Base-by-base conservation (phyloP, 2,797 vertebrate genomes). In the Parauchenoglanis punctatus region DNA sequence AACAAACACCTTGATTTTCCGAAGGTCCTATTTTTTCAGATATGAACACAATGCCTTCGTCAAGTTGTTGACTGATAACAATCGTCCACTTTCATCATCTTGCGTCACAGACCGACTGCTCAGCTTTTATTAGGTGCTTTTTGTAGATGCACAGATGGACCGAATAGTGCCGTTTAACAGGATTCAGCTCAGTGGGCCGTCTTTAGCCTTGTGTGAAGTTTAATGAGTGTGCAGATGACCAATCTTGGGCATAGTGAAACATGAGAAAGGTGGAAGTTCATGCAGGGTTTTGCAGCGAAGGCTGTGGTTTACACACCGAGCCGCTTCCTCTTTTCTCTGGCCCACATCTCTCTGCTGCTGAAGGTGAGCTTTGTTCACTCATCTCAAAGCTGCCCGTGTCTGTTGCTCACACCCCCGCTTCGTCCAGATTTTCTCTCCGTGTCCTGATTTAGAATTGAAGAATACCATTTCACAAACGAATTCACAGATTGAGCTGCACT, bases 331-430 rank as follows among this genome's bases (percentile, higher is more conserved):
- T 88, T 86, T 77, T 56, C 52, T 2, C 46, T 70, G 67, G 85
- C 81, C 61, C 83, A 85, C 77, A 61, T 83, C 73, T 85, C 73
- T 63, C 20, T 80, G 44, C 73, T 56, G 28, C 82, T 85, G 80
- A 87, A 88, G 87, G 84, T 88, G 87, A 70, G 78, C 87, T 83
- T 88, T 88, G 87, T 88, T 85, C 78, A 0, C 49, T 54, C 31
- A 28, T 63, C 65, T 85, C 83, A 88, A 81, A 87, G 87, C 87
- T 63, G 25, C 12, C 49, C 40, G 87, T 85, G 15, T 59, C 83
- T 7, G 28, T 4, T 3, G 68, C 68, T 84, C 68, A 31, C 52
- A 13, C 35, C 65, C 17, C 23, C 52, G 18, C 35, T 5, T 59
- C 68, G 3, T 83, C 46, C 80, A 75, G 67, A 17, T 75, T 25